Evolutionary conservation across 2,797 vertebrate species (phyloP).

Genomic region (Argya squamiceps): DNA sequence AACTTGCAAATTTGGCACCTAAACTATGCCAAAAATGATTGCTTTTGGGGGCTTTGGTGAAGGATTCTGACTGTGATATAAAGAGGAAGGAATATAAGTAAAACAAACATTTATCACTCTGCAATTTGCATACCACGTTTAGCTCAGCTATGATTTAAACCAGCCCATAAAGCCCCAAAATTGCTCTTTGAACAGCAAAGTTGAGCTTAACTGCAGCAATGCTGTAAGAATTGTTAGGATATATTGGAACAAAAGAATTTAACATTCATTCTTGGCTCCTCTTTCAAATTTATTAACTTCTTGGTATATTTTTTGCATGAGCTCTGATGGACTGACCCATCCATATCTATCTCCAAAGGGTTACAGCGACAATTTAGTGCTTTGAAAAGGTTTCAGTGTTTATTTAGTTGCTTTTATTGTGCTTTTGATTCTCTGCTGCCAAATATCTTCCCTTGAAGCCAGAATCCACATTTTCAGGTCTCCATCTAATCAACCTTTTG

Average conservation of each 20-base stretch:
- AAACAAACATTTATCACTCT: background rate
- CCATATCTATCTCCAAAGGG: background rate
- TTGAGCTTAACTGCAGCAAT: slow-evolving; percentile 11
- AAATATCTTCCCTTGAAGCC: slow-evolving; percentile 28
- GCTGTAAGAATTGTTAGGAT: background rate
- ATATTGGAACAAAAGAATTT: slow-evolving; percentile 36
- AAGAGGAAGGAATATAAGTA: slow-evolving; percentile 31
- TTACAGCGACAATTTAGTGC: background rate
- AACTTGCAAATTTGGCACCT: background rate
- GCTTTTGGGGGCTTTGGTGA: background rate
- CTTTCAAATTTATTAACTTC: slow-evolving; percentile 21
- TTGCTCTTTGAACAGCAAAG: slow-evolving; percentile 28
- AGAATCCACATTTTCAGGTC: slow-evolving; percentile 30
- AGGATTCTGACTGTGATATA: slow-evolving; percentile 29
- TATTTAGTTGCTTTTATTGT: background rate
- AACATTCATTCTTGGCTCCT: background rate
- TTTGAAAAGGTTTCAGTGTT: slow-evolving; percentile 24
- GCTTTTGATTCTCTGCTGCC: slow-evolving; percentile 5
- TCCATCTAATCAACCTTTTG: slow-evolving; percentile 27
- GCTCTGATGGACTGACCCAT: background rate
- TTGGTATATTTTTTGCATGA: background rate
- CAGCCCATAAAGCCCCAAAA: slow-evolving; percentile 30
- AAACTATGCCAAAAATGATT: slow-evolving; percentile 9
- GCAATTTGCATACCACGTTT: slow-evolving; percentile 48
- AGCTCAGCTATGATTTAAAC: slow-evolving; percentile 57